A percentile compares a stretch with the other conserved stretches of the same genome.
Conservation (phyloP, 2,888 invertebrate genomes). For the Eucera pruinosa region DNA sequence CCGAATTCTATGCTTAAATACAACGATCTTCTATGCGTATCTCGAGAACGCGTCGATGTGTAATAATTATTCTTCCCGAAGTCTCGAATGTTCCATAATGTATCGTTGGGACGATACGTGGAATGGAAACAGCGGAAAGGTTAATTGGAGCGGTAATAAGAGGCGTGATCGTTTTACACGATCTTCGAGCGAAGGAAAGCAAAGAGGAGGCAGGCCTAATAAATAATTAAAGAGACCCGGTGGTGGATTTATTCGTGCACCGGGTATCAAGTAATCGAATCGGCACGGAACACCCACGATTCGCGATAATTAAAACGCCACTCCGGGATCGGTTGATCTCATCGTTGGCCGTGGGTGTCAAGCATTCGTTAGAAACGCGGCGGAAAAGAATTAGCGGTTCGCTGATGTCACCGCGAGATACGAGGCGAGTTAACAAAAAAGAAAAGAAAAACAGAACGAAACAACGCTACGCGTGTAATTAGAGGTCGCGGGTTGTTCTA, state of each 20-base stretch:
- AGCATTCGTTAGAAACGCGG: constrained; percentile 29
- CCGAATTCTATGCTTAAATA: too few species aligned
- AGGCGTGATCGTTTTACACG: constrained; percentile 20
- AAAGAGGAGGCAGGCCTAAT: neutral
- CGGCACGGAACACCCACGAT: constrained; percentile 50
- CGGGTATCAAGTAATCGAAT: neutral
- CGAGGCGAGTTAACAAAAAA: neutral
- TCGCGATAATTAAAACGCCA: constrained; percentile 53
- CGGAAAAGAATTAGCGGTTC: constrained; percentile 37
- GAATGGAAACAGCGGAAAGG: constrained; percentile 1
- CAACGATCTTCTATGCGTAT: too few species aligned
- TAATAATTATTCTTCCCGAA: too few species aligned
- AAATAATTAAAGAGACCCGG: constrained; percentile 46
- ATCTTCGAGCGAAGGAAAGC: neutral
- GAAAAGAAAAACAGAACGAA: neutral
- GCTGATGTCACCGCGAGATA: constrained; percentile 52
- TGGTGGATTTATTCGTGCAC: constrained; percentile 17
- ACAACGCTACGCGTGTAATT: too few species aligned
- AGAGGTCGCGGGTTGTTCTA: neutral
- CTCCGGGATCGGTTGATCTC: constrained; percentile 52
- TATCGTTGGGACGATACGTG: neutral
- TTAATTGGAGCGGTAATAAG: constrained; percentile 12
- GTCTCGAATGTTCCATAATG: too few species aligned
- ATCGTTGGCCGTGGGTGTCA: constrained; percentile 53
- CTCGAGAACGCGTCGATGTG: too few species aligned